phyloP scores from a whole-genome alignment of 2,113 vertebrate species.

The Pipa parva region DNA sequence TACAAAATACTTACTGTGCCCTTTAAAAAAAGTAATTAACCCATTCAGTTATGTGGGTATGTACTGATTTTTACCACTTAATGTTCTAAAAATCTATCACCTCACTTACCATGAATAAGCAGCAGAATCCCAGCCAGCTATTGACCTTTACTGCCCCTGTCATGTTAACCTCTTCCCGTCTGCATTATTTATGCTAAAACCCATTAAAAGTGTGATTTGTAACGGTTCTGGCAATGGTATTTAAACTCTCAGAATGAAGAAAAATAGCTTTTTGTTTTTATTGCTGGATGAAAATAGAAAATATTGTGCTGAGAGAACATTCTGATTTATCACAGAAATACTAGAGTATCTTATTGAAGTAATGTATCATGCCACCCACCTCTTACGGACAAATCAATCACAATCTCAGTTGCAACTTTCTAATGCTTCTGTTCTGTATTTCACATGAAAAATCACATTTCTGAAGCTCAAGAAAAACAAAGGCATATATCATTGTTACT shows the following conservation, averaged over 20 bases:
- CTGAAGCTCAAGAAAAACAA: conserved; percentile 53
- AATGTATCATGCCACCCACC: conserved; percentile 67
- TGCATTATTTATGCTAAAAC: background rate
- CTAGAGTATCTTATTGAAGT: conserved; percentile 64
- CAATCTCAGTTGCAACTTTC: conserved; percentile 56
- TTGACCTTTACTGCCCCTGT: background rate
- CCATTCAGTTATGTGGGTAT: too few species aligned
- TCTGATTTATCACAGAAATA: conserved; percentile 70
- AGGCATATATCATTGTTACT: conserved; percentile 55
- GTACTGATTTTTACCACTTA: background rate
- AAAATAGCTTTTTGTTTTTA: background rate
- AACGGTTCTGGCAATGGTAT: background rate
- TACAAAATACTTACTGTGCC: too few species aligned
- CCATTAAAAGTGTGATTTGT: background rate
- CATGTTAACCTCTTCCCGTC: background rate
- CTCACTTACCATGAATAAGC: background rate
- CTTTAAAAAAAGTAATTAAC: too few species aligned
- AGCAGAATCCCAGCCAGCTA: background rate
- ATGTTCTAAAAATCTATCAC: background rate
- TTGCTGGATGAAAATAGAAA: conserved; percentile 33
- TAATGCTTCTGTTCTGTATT: conserved; percentile 56
- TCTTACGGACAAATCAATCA: conserved; percentile 64
- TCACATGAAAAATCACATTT: conserved; percentile 66
- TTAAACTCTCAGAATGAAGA: background rate
- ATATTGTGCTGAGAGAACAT: conserved; percentile 41